Percentiles rank a stretch among this genome's conserved stretches.
Conservation (phyloP, 2,797 vertebrate genomes). For the Leuciscus waleckii region DNA sequence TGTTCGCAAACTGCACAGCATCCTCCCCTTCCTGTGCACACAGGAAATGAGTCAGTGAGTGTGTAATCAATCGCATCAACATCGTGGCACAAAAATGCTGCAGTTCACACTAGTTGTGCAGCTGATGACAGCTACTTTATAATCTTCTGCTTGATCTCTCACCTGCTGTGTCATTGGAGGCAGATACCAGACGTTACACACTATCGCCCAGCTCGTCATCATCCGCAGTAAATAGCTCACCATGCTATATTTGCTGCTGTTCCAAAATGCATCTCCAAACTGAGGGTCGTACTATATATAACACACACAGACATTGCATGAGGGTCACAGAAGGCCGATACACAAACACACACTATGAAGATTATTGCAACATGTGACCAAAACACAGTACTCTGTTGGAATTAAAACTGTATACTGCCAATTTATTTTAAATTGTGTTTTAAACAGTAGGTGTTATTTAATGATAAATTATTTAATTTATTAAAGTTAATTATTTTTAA, state of each 20-base stretch:
- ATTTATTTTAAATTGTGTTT: background rate
- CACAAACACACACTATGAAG: background rate
- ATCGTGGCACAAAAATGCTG: background rate
- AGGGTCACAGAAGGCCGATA: background rate
- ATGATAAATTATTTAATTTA: background rate
- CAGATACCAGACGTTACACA: slow-evolving; percentile 95
- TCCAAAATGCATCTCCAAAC: slow-evolving; percentile 99
- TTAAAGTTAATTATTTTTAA: background rate
- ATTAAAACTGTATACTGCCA: background rate
- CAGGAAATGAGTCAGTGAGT: slow-evolving; percentile 35
- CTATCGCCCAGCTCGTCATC: slow-evolving; percentile 99
- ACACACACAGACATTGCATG: slow-evolving; percentile 6
- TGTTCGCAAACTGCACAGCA: slow-evolving; percentile 94
- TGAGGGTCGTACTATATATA: slow-evolving; percentile 89
- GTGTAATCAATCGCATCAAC: background rate
- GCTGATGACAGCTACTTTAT: background rate
- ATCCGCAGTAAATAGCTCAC: slow-evolving; percentile 93
- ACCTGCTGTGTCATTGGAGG: slow-evolving; percentile 94
- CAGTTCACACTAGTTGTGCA: background rate
- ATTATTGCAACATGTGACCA: background rate
- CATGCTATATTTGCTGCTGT: slow-evolving; percentile 94
- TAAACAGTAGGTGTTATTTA: background rate
- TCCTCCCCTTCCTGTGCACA: slow-evolving; percentile 87
- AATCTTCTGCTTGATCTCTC: slow-evolving; percentile 38
- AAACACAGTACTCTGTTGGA: background rate